Evolutionary conservation across 2,113 vertebrate species (phyloP), one percentile per base, ranked within the genome.

Genomic region (Prochilodus magdalenae): DNA sequence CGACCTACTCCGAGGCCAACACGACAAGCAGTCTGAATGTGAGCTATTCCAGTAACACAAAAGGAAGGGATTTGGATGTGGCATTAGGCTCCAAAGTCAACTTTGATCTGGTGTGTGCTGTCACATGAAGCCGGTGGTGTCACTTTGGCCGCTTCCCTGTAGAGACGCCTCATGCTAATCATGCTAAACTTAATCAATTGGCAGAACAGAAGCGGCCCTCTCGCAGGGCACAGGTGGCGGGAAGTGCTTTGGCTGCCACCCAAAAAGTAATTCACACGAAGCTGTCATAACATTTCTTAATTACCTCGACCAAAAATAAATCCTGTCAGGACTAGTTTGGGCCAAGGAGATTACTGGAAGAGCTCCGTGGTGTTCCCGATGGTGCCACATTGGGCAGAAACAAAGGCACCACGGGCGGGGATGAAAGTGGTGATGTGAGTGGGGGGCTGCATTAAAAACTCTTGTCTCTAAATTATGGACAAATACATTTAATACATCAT

Each of bases 231-330:
- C 77, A 76, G 74, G 76, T 80, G 82, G n/a, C 79, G 70, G 72
- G 69, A 75, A 65, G 16, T 27, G 22, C 33, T 65, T 40, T 69
- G 74, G 70, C 71, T 6, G 16, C 29, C 40, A 40, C 62, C 65
- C 29, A 66, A 81, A 60, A 5, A 18, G 73, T 67, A 77, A 73
- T 75, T 77, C 60, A 22, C 59, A 24, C 26, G 27, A 71, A 51
- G 67, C 73, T 47, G 30, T 78, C 22, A 72, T 49, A 80, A 73
- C 27, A 72, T 29, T 66, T 59, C 66, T 60, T 75, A 85, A 84
- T 85, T 82, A 83, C 55, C 49, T 66, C 14, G 13, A 70, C 77
- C 67, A 73, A 80, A 73, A 79, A 66, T 81, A 77, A 83, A 82
- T 47, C 51, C 59, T 18, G 62, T 65, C 73, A 26, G 29, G 80